phyloP scores from a whole-genome alignment of 2,797 vertebrate species.

The Eulemur mongoz region DNA sequence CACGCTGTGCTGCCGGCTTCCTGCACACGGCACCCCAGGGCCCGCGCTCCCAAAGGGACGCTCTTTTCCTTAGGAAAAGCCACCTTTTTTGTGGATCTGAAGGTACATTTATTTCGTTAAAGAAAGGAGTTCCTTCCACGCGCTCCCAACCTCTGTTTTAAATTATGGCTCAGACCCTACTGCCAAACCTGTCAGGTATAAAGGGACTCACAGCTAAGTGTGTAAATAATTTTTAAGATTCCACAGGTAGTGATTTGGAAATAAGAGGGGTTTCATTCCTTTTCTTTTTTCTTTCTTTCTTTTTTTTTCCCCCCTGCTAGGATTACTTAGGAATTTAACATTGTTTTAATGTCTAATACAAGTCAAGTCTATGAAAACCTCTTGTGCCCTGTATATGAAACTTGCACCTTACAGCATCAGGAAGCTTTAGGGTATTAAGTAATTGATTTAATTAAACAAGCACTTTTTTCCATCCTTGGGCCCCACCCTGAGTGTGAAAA shows the following conservation, averaged over 20 bases:
- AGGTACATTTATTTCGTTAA: conserved; percentile 42
- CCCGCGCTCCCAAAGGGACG: not conserved
- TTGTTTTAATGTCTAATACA: conserved; percentile 64
- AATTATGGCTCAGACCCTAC: not conserved
- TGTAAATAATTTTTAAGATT: conserved; percentile 64
- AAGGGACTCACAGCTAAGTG: not conserved
- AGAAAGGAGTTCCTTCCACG: not conserved
- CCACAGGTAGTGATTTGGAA: conserved; percentile 66
- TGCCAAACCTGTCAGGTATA: conserved; percentile 51
- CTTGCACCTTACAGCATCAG: not conserved
- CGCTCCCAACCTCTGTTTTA: conserved; percentile 52
- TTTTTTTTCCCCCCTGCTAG: not conserved
- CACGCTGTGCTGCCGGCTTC: not conserved
- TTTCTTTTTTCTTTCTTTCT: not conserved
- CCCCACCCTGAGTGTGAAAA: not conserved
- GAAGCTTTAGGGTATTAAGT: not conserved
- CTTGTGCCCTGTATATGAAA: not conserved
- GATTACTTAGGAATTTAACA: conserved; percentile 28
- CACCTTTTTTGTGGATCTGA: not conserved
- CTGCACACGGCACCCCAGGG: not conserved
- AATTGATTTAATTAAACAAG: conserved; percentile 28
- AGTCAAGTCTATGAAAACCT: conserved; percentile 31
- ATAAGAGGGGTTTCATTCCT: not conserved
- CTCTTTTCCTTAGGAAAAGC: conserved; percentile 25
- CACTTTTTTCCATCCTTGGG: not conserved